Base-by-base conservation (phyloP, 1,140 invertebrate genomes). In the Cotesia glomerata region DNA sequence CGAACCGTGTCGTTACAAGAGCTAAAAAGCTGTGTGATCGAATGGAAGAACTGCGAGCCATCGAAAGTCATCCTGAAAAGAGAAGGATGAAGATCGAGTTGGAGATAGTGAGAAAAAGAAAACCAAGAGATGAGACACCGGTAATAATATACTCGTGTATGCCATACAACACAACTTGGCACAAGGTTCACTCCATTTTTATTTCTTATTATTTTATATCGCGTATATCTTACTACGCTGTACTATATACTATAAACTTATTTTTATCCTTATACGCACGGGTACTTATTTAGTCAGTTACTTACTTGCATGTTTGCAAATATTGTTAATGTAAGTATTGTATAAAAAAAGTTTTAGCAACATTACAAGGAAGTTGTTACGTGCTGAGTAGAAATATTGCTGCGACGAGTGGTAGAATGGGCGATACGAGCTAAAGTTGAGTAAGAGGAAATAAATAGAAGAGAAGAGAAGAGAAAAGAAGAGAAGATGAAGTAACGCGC, bases 1-100 rank as follows among this genome's bases (percentile, higher is more conserved):
- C 70, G 70, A 75, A 75, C 58, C 69, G 70, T 75, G 74, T 72
- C 69, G 66, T 68, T 65, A 73, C 45, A 70, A 66, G 72, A 63
- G 66, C 59, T 65, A 72, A 72, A 72, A 75, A 75, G 69, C 51
- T 9, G 59, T 45, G 65, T 13, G 35, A 64, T 52, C 69, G 74
- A 75, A 67, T 45, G 39, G 11, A 56, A 56, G 14, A 65, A 68
- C 69, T 62, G 73, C 11, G 8, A 45, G 39, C 39, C 39, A 62
- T 39, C 58, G 69, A 67, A 26, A 45, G 39, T 36, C 32, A 68
- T 52, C 54, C 67, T 61, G 26, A 61, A 61, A 18, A 61, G 16
- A 14, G n/a, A 16, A 32, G 32, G 26, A 59, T 11, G 14, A 59
- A 59, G 1, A 59, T 26, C 26, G 1, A 7, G 39, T 9, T n/a